Percentiles rank a stretch among this genome's conserved stretches.
phyloP scores from a whole-genome alignment of 2,113 vertebrate genomes.

The Pongo pygmaeus region DNA sequence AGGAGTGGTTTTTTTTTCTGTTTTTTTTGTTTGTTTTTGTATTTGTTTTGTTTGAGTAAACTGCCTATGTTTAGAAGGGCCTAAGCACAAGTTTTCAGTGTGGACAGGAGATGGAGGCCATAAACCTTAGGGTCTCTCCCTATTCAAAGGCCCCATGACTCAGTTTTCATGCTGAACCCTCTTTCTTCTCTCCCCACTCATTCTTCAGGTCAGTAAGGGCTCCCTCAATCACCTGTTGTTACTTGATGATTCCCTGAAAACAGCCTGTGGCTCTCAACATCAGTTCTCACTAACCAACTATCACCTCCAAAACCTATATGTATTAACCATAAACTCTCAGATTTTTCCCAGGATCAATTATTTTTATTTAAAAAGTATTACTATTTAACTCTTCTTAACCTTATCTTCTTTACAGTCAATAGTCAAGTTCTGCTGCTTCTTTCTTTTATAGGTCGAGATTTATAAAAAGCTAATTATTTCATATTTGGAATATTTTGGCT shows the following conservation, averaged over 20 bases:
- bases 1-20: neutral
- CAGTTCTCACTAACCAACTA: neutral
- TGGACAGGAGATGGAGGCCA: too few species aligned
- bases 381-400: neutral
- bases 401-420: neutral
- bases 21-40: too few species aligned
- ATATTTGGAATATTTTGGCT: neutral
- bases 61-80: neutral
- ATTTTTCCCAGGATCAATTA: neutral
- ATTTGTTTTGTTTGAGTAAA: too few species aligned
- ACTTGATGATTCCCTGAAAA: neutral
- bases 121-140: neutral
- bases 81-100: neutral
- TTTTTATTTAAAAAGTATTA: neutral
- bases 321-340: neutral
- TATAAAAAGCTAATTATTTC: neutral
- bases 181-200: neutral
- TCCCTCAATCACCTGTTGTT: neutral
- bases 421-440: neutral
- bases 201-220: fast-evolving
- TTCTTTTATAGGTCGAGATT: neutral
- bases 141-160: neutral
- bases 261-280: neutral
- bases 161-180: too few species aligned
- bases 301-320: neutral